Evolutionary conservation across 2,113 vertebrate species (phyloP), one percentile per base, ranked within the genome.

Genomic region (Rhinoptilus africanus): DNA sequence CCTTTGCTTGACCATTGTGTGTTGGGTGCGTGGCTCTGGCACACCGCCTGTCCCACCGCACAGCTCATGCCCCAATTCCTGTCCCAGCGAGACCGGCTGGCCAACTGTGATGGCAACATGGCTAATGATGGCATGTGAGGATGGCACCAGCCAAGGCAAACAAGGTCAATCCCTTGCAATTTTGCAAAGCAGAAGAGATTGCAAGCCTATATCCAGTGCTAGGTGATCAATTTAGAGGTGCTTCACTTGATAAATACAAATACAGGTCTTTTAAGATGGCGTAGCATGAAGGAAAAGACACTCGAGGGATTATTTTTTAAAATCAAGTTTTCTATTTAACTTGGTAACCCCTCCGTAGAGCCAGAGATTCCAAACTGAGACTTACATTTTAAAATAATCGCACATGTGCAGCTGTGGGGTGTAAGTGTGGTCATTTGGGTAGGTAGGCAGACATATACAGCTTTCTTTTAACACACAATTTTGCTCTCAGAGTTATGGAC

Each of bases 1-100:
- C 11, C 26, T 85, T 77, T 2, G 0, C 21, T 16, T 2, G 1
- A 14, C 34, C 1, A 0, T 5, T 27, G 41, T 1, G 0, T 9
- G 5, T 27, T 34, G 66, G n/a, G 9, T 37, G 20, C 0, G 0
- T n/a, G 60, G 32, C 69, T 68, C 53, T 39, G 34, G 35, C 48
- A 14, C 26, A 23, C 27, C 5, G 17, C 43, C 74, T 48, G 19
- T 41, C 30, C 47, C 30, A 8, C 41, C 34, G 32, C 60, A 34
- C 77, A 10, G 20, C 66, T 60, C 81, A 22, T 12, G 9, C 24
- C 67, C 67, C 22, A 15, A 0, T 54, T 77, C 71, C 59, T 56
- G 27, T 34, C 50, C 88, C 68, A 35, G 62, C 2, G 34, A 77
- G 71, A 89, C 66, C 0, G 1, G 85, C 67, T 73, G 75, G 72